phyloP scores from a whole-genome alignment of 64 coral and sea anemone genomes.

The Actinia tenebrosa region DNA sequence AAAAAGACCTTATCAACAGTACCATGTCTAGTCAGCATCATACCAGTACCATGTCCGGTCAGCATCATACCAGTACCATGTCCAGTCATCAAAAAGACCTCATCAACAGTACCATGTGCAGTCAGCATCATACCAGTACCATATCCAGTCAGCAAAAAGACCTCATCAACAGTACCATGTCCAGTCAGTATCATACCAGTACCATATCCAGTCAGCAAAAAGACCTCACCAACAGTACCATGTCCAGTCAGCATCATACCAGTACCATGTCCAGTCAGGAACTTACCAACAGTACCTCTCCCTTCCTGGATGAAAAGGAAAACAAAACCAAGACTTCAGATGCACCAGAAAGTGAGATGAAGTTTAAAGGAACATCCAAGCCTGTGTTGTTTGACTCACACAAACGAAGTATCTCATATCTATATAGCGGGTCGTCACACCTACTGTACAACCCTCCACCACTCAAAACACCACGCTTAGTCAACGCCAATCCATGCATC shows the following conservation, averaged over 20 bases:
- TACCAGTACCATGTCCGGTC: background rate
- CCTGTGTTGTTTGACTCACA: background rate
- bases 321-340: background rate
- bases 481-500: background rate
- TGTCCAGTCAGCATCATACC: background rate
- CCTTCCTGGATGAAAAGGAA: background rate
- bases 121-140: background rate
- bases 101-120: background rate
- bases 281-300: background rate
- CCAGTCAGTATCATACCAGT: background rate
- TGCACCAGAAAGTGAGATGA: background rate
- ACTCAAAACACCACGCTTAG: background rate
- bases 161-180: background rate
- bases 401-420: background rate
- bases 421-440: background rate
- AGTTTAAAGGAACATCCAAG: background rate
- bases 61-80: background rate
- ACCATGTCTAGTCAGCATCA: background rate
- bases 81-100: background rate
- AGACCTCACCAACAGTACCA: background rate
- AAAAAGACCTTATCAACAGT: background rate
- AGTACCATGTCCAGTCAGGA: background rate
- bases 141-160: background rate
- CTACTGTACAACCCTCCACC: background rate
- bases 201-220: background rate